Conservation (phyloP, 2,797 vertebrate genomes). For the Lacerta viridis region DNA sequence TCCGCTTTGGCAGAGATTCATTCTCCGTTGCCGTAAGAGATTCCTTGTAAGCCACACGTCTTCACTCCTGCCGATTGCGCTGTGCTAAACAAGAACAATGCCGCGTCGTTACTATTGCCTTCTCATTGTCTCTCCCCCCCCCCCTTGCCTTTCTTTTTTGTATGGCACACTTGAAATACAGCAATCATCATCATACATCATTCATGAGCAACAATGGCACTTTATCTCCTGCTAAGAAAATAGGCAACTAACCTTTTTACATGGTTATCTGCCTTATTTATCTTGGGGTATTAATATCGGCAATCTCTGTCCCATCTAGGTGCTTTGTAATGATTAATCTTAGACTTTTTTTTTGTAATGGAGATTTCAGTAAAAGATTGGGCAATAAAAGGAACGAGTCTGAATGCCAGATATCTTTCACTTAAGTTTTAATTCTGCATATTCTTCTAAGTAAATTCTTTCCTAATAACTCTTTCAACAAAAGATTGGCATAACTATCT, state of each 20-base stretch:
- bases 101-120: constrained; percentile 49
- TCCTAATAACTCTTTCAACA: constrained; percentile 56
- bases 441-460: constrained; percentile 45
- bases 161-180: constrained; percentile 57
- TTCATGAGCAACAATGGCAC: constrained; percentile 62
- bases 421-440: constrained; percentile 56
- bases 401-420: constrained; percentile 46
- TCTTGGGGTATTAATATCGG: constrained; percentile 57
- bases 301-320: constrained; percentile 42
- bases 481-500: constrained; percentile 46
- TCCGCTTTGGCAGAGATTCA: neutral
- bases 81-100: constrained; percentile 61
- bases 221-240: constrained; percentile 69
- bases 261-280: constrained; percentile 60
- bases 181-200: constrained; percentile 65
- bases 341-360: constrained; percentile 48
- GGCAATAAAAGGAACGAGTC: constrained; percentile 40
- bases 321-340: constrained; percentile 54
- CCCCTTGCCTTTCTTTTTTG: constrained; percentile 13
- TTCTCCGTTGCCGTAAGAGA: neutral
- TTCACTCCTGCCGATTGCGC: constrained; percentile 32
- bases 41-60: constrained; percentile 6
- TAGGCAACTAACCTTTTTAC: constrained; percentile 38
- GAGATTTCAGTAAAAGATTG: constrained; percentile 60
- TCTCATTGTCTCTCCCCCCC: neutral